Evolutionary conservation across 2,113 vertebrate genomes (phyloP), one percentile per base, ranked within the genome.

Genomic region (Podarcis muralis): DNA sequence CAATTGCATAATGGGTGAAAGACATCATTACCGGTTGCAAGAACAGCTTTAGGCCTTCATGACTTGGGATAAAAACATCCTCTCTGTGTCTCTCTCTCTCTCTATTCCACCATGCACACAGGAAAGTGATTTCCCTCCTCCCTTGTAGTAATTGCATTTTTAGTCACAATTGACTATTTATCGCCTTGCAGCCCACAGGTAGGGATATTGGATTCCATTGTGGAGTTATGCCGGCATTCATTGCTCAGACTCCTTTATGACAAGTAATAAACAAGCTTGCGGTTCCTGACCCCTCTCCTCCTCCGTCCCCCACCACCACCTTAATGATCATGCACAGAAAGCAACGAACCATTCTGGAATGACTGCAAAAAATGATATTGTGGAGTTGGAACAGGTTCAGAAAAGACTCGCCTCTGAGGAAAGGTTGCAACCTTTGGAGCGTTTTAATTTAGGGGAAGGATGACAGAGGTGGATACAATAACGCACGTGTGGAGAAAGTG

Each of bases 81-180:
- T 94, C 7, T 84, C 32, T 11, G 48, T 11, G 48, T 48, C 11
- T 53, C 48, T 53, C 43, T 71, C 43, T 71, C 5, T 94, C 87
- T 79, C 72, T 81, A 92, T 94, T 92, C 86, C 66, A 83, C 86
- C 84, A 85, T 78, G 84, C 87, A 88, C 0, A 30, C 78, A 94
- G 88, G 91, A 91, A 92, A 93, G 79, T 68, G 69, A 87, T 85
- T 35, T 37, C 43, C 30, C 25, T 23, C 68, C 94, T 87, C 89
- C 89, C 71, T 87, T 86, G 77, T 75, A 81, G 88, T 95, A 93
- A 95, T 94, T 94, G 91, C 93, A 89, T 95, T 96, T 96, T 93
- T 89, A 92, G 92, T 87, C 94, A 94, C 91, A 95, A 91, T 92
- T 88, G 87, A 72, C 35, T 84, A 90, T 91, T 71, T 95, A 94